Percentiles rank a stretch among this genome's conserved stretches.
phyloP scores from a whole-genome alignment of 2,113 vertebrate species.

The Tricholaema leucomelas region DNA sequence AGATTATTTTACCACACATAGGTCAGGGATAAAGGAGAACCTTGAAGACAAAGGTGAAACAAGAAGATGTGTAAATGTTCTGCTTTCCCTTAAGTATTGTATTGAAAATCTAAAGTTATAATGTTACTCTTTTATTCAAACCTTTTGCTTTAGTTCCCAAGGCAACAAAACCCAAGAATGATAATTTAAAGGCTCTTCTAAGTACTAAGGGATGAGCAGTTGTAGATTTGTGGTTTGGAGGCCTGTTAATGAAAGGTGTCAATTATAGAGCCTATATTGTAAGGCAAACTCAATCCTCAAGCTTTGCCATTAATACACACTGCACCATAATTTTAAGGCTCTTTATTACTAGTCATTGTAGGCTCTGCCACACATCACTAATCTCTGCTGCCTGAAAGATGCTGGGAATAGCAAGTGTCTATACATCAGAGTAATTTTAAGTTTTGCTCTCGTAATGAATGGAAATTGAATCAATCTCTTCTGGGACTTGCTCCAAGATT shows the following conservation, averaged over 20 bases:
- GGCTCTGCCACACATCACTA: background rate
- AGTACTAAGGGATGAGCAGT: background rate
- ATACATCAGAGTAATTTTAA: background rate
- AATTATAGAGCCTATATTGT: background rate
- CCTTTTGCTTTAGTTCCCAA: conserved; percentile 1
- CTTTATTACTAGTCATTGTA: background rate
- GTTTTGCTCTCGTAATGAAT: conserved; percentile 29
- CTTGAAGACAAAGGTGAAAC: background rate
- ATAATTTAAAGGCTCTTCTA: background rate
- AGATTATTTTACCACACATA: background rate
- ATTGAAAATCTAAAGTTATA: background rate
- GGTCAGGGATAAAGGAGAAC: background rate
- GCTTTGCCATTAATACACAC: background rate
- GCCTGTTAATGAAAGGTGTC: background rate
- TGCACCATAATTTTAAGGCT: background rate
- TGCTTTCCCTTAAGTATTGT: background rate
- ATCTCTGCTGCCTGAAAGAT: background rate
- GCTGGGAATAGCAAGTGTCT: conserved; percentile 7
- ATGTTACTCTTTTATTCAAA: background rate
- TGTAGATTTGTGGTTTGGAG: background rate
- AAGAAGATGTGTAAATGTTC: background rate
- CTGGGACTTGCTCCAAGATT: conserved; percentile 42
- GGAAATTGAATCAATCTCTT: conserved; percentile 55
- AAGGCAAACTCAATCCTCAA: background rate
- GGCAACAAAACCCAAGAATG: background rate